Evolutionary conservation across 2,888 invertebrate species (phyloP), one percentile per base, ranked within the genome.

Genomic region (Euzetes globulus): DNA sequence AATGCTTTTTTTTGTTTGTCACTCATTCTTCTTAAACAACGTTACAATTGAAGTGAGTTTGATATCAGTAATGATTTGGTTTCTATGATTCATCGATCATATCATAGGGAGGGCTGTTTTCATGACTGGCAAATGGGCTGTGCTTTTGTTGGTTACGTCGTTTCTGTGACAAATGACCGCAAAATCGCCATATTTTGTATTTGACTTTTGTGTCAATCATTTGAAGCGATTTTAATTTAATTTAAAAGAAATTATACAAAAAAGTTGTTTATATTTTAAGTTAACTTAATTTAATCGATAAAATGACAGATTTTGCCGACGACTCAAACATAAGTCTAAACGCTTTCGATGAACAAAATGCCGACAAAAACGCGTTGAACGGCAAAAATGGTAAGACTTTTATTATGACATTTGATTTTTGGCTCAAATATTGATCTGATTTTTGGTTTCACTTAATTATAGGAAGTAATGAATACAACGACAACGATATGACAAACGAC

Each of bases 281-380:
- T 11, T 50, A n/a, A n/a, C 7, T 55, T 55, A 17, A 25, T 7
- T 25, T 22, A 55, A 55, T 25, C 22, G 6, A 55, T 0, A 55
- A 55, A 33, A 68, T 68, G 68, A 41, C 68, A 13, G 68, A 68
- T 41, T 68, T 68, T 29, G 68, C 68, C 13, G 41, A 68, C 68
- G 68, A 68, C 15, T 68, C 63, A 25, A 58, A 58, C 27, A 58
- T 58, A 5, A 58, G 58, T 58, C 27, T 60, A 0, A 60, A 60
- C n/a, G 60, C 60, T 17, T 60, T 60, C 27, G 60, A 60, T 17
- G 60, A 60, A 29, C 60, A 33, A 60, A 60, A 60, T n/a, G 60
- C 29, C 2, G 60, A 60, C 60, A 60, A 33, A 60, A 55, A 6
- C n/a, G 52, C 3, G 2, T 9, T 52, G 6, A 60, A 60, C n/a